These are phyloP conservation scores for Papilio protenor DNA, from an alignment of 2,888 invertebrate genomes.

Conservation along the genomic window DNA sequence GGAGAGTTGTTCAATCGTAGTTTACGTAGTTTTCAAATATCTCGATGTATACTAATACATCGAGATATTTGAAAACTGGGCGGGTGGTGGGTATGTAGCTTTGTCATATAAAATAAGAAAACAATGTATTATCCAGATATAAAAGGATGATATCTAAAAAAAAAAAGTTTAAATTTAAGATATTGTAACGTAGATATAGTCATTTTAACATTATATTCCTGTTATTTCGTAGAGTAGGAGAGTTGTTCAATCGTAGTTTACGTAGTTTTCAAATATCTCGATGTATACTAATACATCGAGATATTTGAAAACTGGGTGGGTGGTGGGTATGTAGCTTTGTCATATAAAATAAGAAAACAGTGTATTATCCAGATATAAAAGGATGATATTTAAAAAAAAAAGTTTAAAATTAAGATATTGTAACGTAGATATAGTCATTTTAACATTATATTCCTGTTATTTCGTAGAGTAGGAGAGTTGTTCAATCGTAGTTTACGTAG, in stretches of 20 bases:
- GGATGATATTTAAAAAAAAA: background rate
- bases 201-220: background rate
- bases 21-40: conserved; percentile 4
- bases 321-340: background rate
- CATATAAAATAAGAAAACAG: background rate
- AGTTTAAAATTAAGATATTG: background rate
- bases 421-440: background rate
- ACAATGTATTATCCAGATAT: too few relatives aligned
- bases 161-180: background rate
- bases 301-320: too few relatives aligned
- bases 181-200: background rate
- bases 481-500: background rate
- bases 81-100: too few relatives aligned
- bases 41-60: too few relatives aligned
- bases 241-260: conserved; percentile 1
- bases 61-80: too few relatives aligned
- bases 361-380: background rate
- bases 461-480: background rate
- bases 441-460: conserved; percentile 2
- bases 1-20: background rate
- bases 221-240: background rate
- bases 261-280: background rate
- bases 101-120: too few relatives aligned
- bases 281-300: too few relatives aligned
- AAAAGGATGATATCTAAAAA: too few relatives aligned